Percentiles rank a stretch among this genome's conserved stretches.
phyloP scores from a whole-genome alignment of 2,797 vertebrate genomes.

The Xenopus petersii region DNA sequence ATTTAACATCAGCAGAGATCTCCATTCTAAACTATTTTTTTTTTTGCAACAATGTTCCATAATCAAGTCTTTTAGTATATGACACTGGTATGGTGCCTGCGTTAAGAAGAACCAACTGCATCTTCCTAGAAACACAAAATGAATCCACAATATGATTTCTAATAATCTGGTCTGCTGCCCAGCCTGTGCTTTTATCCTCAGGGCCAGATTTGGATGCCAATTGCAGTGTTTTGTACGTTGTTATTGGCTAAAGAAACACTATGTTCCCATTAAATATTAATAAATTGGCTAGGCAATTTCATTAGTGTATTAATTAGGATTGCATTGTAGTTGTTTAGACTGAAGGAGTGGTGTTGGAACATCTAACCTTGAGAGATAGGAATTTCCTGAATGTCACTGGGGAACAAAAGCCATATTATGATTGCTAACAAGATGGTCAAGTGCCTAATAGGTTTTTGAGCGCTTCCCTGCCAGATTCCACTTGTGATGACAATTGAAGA shows the following conservation, averaged over 20 bases:
- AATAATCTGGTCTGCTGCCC: conserved; percentile 35
- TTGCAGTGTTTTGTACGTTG: background rate
- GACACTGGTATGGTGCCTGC: too few species aligned
- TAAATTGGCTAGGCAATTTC: background rate
- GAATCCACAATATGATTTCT: conserved; percentile 13
- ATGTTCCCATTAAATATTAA: background rate
- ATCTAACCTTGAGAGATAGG: conserved; percentile 31
- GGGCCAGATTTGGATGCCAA: conserved; percentile 12
- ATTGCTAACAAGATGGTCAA: conserved; percentile 10
- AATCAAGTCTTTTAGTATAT: too few species aligned
- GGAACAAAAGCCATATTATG: background rate
- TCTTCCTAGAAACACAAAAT: conserved; percentile 13
- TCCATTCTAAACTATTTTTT: too few species aligned
- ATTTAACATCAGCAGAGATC: too few species aligned
- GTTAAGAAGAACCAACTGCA: background rate
- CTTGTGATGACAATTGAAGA: conserved; percentile 25
- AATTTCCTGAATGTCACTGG: conserved; percentile 8
- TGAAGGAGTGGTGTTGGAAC: background rate
- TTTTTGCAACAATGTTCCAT: too few species aligned
- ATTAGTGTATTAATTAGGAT: background rate
- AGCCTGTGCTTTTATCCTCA: conserved; percentile 1
- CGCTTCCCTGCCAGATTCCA: background rate
- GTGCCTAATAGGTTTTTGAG: conserved; percentile 11
- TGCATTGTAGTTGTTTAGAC: background rate
- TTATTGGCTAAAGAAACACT: too few species aligned